Percentiles rank a stretch among this genome's conserved stretches.
phyloP scores from a whole-genome alignment of 2,888 invertebrate species.

The Synanthedon andrenaeformis region DNA sequence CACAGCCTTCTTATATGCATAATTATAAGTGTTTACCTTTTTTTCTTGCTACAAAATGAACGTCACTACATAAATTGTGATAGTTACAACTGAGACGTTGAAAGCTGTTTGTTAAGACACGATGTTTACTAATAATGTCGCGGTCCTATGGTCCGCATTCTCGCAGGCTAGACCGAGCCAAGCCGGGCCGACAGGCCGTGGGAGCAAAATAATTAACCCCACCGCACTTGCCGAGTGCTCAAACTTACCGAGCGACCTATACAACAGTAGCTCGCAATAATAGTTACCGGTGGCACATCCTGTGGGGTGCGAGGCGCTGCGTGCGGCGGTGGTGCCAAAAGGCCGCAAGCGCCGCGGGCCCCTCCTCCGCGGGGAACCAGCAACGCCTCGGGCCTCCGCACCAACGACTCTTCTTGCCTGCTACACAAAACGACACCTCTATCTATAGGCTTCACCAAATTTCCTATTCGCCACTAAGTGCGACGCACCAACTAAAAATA shows the following conservation, averaged over 20 bases:
- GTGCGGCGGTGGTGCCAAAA: conserved; percentile 28
- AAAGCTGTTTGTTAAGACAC: no score
- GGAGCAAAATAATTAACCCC: no score
- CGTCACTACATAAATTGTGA: not conserved
- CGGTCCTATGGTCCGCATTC: no score
- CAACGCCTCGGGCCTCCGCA: conserved; percentile 34
- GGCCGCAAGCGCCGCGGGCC: conserved; percentile 50
- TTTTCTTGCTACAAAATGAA: not conserved
- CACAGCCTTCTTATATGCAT: not conserved
- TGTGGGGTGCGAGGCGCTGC: conserved; percentile 76
- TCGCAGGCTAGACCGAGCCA: no score
- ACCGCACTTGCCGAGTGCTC: no score
- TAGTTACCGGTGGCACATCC: conserved; percentile 73
- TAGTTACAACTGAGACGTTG: no score
- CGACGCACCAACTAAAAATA: conserved; percentile 1
- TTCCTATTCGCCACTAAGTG: not conserved
- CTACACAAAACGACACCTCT: not conserved
- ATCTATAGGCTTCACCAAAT: no score
- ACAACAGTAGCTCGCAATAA: no score
- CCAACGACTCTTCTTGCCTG: conserved; percentile 34
- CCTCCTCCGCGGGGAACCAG: conserved; percentile 37
- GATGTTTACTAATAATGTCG: no score
- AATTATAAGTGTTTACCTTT: no score
- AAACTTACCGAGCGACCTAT: no score
- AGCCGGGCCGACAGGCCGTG: no score